Evolutionary conservation across 2,888 invertebrate species (phyloP).

Genomic region (Lypha dubia): DNA sequence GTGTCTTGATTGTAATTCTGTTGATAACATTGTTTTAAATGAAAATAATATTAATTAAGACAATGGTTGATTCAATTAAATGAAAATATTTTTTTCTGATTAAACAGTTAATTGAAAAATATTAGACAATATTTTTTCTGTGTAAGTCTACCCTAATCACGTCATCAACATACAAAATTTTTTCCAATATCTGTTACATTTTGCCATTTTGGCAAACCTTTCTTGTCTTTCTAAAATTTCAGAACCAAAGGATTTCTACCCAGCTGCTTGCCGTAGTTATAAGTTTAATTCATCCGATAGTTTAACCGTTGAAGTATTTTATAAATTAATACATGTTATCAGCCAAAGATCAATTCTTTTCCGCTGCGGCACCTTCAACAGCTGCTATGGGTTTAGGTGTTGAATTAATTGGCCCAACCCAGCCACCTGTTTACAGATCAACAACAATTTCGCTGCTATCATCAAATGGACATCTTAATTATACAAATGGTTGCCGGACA

Average conservation of each 20-base stretch:
- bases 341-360: constrained; percentile 79
- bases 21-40: too few species aligned
- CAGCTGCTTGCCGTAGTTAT: constrained; percentile 37
- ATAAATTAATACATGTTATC: constrained; percentile 75
- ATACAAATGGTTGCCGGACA: constrained; percentile 39
- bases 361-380: constrained; percentile 57
- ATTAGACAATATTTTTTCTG: too few species aligned
- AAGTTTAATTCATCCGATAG: constrained; percentile 7
- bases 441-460: constrained; percentile 78
- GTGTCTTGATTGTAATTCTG: too few species aligned
- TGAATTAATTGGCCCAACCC: constrained; percentile 75
- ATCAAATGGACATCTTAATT: constrained; percentile 60
- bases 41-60: too few species aligned
- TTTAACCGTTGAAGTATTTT: constrained; percentile 26
- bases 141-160: too few species aligned
- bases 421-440: constrained; percentile 76
- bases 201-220: neutral
- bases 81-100: too few species aligned
- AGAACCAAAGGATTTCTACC: constrained; percentile 20
- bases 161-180: too few species aligned
- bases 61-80: too few species aligned
- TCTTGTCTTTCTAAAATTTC: constrained; percentile 8
- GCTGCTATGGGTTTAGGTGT: constrained; percentile 77
- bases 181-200: neutral
- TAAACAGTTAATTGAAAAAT: too few species aligned